phyloP scores from a whole-genome alignment of 2,888 invertebrate species.

The Spodoptera exigua region DNA sequence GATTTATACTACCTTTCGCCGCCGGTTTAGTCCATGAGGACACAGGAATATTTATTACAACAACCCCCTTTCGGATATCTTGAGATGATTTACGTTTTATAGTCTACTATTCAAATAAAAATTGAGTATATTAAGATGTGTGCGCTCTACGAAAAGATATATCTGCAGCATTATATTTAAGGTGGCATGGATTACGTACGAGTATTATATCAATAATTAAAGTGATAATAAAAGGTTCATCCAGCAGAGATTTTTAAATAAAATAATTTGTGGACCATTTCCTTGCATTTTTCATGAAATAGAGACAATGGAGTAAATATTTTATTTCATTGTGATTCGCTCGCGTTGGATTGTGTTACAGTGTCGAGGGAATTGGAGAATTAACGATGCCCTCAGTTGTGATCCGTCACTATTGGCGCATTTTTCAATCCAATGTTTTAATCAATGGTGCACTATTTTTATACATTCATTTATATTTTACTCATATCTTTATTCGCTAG shows the following conservation, averaged over 20 bases:
- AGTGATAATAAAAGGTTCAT: slow-evolving; percentile 16
- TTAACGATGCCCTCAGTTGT: slow-evolving; percentile 46
- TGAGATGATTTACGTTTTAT: slow-evolving; percentile 41
- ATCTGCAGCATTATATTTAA: no score
- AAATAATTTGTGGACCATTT: neutral
- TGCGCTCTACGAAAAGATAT: neutral
- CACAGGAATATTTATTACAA: slow-evolving; percentile 39
- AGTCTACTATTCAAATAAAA: slow-evolving; percentile 17
- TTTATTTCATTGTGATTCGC: slow-evolving; percentile 48
- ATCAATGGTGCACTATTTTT: slow-evolving; percentile 10
- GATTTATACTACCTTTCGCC: slow-evolving; percentile 46
- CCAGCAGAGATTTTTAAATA: no score
- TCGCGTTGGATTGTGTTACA: slow-evolving; percentile 33
- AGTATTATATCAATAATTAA: no score
- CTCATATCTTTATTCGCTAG: neutral
- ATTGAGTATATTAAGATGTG: slow-evolving; percentile 5
- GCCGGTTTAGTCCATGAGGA: slow-evolving; percentile 5
- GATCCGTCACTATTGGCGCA: slow-evolving; percentile 41
- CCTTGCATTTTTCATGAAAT: slow-evolving; percentile 19
- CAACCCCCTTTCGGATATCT: slow-evolving; percentile 11
- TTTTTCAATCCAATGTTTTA: slow-evolving; percentile 42
- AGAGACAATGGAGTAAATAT: slow-evolving; percentile 27
- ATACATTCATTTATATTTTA: no score
- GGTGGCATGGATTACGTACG: no score
- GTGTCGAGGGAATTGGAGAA: slow-evolving; percentile 46